Percentiles rank a stretch among this genome's conserved stretches.
These are phyloP conservation scores for Synergus gifuensis DNA, from an alignment of 2,888 invertebrate genomes.

Conservation along the genomic window DNA sequence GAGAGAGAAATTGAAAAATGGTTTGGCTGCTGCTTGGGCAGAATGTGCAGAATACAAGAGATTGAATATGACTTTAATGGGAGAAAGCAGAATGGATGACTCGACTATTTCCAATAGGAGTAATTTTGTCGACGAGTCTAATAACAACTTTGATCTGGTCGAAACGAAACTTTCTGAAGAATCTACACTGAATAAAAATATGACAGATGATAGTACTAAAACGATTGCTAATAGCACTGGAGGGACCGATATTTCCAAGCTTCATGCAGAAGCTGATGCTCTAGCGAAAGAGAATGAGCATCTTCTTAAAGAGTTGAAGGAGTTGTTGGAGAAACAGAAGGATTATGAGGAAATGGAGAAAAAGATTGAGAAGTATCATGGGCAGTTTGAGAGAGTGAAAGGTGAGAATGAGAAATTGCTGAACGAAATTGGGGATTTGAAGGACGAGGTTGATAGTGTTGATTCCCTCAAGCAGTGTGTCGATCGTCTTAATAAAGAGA, in stretches of 20 bases:
- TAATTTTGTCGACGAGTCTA: conserved; percentile 25
- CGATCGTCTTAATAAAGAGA: conserved; percentile 62
- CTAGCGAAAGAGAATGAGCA: conserved; percentile 24
- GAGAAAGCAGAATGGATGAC: conserved; percentile 60
- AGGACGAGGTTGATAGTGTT: conserved; percentile 54
- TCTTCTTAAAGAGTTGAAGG: conserved; percentile 39
- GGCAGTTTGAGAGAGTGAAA: conserved; percentile 52
- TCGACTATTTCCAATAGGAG: conserved; percentile 44
- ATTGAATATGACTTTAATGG: conserved; percentile 65
- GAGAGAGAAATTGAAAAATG: conserved; percentile 67
- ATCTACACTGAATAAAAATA: conserved; percentile 1
- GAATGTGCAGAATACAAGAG: conserved; percentile 72
- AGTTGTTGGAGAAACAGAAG: conserved; percentile 56
- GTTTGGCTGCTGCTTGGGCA: conserved; percentile 70
- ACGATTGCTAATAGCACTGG: conserved; percentile 24
- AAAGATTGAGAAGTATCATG: conserved; percentile 48
- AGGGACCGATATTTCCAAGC: background rate
- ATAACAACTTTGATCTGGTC: conserved; percentile 11
- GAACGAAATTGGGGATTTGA: conserved; percentile 58
- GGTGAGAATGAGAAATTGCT: conserved; percentile 59
- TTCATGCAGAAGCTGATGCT: background rate
- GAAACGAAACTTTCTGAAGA: background rate
- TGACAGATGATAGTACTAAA: conserved; percentile 2
- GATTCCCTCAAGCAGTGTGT: conserved; percentile 56
- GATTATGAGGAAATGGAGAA: conserved; percentile 62